Base-by-base conservation (phyloP, 2,888 invertebrate species). In the Cartodere bifasciata region DNA sequence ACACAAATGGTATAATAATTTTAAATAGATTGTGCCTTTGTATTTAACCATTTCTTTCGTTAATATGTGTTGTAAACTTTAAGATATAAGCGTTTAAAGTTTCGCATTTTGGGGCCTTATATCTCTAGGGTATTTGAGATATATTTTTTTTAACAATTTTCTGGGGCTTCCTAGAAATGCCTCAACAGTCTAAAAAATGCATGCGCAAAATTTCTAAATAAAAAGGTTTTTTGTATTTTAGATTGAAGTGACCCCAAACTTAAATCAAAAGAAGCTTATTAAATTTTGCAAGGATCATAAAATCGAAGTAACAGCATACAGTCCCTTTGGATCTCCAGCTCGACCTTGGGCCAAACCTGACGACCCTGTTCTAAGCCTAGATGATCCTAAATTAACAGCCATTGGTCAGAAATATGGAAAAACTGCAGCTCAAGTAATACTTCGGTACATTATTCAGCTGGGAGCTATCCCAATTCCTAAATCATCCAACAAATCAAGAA, bases 311-410 rank as follows among this genome's bases (percentile, higher is more conserved):
- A 81, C 78, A 1, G 85, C 81, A 0, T 88, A 85, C 56, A 78
- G 81, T 31, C 84, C 84, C 0, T 67, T 87, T 5, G 85, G 81
- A 6, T 73, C 79, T 1, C 80, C 81, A 0, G 75, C 80, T 49
- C 63, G 78, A 21, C 76, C 77, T 5, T 78, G 74, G 70, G 72
- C 72, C 3, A 71, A 72, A 49, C 74, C 77, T 0, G 71, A 60
- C 0, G 79, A 75, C 44, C 71, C 71, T 0, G 55, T 57, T 23
- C 53, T 78, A 2, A 39, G 41, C 4, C 46, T 80, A 46, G 67
- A 72, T 1, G 72, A 79, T 48, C 64, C 69, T 0, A 61, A 64
- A 40, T 60, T 86, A 2, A 60, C 68, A 37, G 54, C 55, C 12
- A 65, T 86, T 28, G 81, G 73, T 0, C 62, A 67, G 2, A 77